phyloP scores from a whole-genome alignment of 2,797 vertebrate species.

The Mormyrus hasselquistii region DNA sequence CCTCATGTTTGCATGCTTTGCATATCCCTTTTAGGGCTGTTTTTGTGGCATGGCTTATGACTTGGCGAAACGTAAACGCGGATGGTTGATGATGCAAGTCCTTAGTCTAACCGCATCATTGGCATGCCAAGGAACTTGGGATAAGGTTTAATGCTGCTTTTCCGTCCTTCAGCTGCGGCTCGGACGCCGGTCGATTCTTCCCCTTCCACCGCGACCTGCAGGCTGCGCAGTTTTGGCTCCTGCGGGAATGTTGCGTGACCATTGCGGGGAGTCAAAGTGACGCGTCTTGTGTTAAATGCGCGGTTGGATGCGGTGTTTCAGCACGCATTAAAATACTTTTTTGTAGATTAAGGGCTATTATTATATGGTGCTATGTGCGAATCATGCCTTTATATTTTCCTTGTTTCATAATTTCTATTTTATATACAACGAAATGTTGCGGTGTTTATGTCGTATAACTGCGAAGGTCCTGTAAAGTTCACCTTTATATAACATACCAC shows the following conservation, averaged over 20 bases:
- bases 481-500: background rate
- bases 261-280: background rate
- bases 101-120: background rate
- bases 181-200: background rate
- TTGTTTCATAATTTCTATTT: background rate
- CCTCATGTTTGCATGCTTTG: background rate
- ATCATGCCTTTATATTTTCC: background rate
- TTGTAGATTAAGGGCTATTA: background rate
- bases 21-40: background rate
- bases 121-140: background rate
- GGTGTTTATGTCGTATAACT: background rate
- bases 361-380: background rate
- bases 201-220: background rate
- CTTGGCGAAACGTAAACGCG: constrained; percentile 9
- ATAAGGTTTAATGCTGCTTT: background rate
- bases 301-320: background rate
- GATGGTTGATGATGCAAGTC: background rate
- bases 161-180: background rate
- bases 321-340: background rate
- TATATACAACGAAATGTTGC: background rate
- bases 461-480: background rate
- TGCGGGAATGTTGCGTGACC: background rate
- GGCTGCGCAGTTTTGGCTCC: background rate
- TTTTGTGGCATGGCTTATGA: background rate
- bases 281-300: background rate